These are phyloP conservation scores for Asarcornis scutulata DNA, from an alignment of 2,113 vertebrate genomes.

Conservation along the genomic window DNA sequence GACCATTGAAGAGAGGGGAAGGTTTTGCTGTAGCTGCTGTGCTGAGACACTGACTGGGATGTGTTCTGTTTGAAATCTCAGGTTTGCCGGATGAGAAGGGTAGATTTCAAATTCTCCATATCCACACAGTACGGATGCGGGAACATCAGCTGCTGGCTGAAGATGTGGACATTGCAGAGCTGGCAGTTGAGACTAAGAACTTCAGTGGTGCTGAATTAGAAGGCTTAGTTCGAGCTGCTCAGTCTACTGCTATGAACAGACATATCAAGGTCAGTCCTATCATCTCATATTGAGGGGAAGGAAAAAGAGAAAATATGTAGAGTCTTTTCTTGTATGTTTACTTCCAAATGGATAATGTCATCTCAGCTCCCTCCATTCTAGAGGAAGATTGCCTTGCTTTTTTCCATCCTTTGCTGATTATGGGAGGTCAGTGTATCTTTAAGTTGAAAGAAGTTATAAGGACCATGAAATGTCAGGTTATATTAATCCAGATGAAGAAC, in stretches of 20 bases:
- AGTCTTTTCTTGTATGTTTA: not conserved
- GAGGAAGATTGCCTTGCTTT: not conserved
- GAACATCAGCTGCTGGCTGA: slow-evolving; percentile 83
- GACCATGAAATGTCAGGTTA: slow-evolving; percentile 63
- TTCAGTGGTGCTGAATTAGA: slow-evolving; percentile 96
- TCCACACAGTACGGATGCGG: slow-evolving; percentile 93
- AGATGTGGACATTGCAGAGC: slow-evolving; percentile 88
- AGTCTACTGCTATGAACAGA: slow-evolving; percentile 97
- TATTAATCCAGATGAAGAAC: slow-evolving; percentile 37
- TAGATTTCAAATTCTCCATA: slow-evolving; percentile 92
- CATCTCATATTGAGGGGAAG: fast-evolving
- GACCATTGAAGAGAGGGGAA: not conserved
- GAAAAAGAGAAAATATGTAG: not conserved
- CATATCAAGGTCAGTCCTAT: slow-evolving; percentile 91
- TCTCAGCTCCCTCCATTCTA: not conserved
- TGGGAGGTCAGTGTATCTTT: slow-evolving; percentile 25
- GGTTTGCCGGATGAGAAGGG: slow-evolving; percentile 94
- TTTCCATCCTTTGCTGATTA: not conserved
- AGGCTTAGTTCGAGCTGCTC: slow-evolving; percentile 93
- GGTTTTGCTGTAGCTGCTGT: not conserved
- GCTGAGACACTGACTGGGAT: not conserved
- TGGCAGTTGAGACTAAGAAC: slow-evolving; percentile 94
- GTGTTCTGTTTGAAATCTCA: slow-evolving; percentile 18
- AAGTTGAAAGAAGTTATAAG: slow-evolving; percentile 53
- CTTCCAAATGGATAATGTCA: not conserved